These are phyloP conservation scores for Choristoneura fumiferana DNA, from an alignment of 1,140 invertebrate species.

Conservation along the genomic window DNA sequence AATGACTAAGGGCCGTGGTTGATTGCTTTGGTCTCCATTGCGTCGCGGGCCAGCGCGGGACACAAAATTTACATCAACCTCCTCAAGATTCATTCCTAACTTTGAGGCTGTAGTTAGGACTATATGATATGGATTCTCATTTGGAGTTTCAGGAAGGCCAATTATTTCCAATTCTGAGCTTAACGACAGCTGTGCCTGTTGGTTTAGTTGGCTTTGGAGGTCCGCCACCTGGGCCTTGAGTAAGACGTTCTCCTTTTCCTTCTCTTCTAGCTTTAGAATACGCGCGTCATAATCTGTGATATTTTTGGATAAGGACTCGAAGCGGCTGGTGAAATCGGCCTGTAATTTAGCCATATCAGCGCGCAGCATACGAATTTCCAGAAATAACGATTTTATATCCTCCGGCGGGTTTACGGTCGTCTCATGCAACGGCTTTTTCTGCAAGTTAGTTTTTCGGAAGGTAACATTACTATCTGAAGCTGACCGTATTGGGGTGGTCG, in stretches of 20 bases:
- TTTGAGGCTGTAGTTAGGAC: not conserved
- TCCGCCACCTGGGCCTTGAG: not conserved
- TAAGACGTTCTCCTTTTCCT: not conserved
- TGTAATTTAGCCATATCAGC: not conserved
- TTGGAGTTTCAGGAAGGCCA: not conserved
- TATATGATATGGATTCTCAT: conserved; percentile 16
- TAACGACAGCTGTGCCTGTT: not conserved
- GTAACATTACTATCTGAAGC: not conserved
- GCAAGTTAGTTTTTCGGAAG: not conserved
- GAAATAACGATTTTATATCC: not conserved
- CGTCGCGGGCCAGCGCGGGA: conserved; percentile 4
- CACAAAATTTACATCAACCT: conserved; percentile 7
- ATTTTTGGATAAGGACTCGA: not conserved
- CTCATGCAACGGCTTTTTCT: not conserved
- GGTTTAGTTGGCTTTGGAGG: not conserved
- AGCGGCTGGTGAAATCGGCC: not conserved
- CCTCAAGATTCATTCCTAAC: not conserved
- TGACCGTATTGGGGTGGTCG: not conserved
- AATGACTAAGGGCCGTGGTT: not conserved
- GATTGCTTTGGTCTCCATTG: not conserved
- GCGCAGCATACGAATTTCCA: not conserved
- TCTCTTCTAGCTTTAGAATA: not conserved
- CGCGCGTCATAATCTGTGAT: not conserved
- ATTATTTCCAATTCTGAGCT: too few species aligned
- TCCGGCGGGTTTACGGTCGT: not conserved